phyloP scores from a whole-genome alignment of 2,797 vertebrate species.

The Takifugu rubripes region DNA sequence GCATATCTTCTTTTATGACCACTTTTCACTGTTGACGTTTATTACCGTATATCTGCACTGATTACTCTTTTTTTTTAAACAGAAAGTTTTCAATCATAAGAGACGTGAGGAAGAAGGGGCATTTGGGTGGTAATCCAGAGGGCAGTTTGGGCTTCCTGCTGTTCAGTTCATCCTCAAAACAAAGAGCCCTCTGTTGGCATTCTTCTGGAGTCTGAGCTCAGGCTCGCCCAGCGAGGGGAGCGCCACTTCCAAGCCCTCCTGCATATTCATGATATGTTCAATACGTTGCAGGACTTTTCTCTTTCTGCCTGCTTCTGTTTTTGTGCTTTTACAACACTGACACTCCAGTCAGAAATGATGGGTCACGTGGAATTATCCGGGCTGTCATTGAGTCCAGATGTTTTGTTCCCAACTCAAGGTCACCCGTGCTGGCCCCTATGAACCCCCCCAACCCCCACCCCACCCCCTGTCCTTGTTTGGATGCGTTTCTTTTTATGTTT shows the following conservation, averaged over 20 bases:
- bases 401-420: slow-evolving; percentile 37
- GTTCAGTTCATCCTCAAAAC: slow-evolving; percentile 66
- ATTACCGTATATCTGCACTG: neutral
- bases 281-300: neutral
- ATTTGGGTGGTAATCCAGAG: slow-evolving; percentile 28
- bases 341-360: slow-evolving; percentile 19
- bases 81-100: slow-evolving; percentile 3
- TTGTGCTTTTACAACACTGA: slow-evolving; percentile 8
- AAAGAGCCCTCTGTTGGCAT: slow-evolving; percentile 76
- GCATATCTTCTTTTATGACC: slow-evolving; percentile 34
- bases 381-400: slow-evolving; percentile 55
- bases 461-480: slow-evolving; percentile 20
- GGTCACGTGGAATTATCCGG: slow-evolving; percentile 39
- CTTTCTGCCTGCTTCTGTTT: slow-evolving; percentile 3
- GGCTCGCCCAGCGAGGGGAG: slow-evolving; percentile 45
- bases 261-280: slow-evolving; percentile 9
- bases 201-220: slow-evolving; percentile 70
- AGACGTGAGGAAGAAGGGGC: neutral
- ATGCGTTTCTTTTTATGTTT: slow-evolving; percentile 13
- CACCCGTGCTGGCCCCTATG: slow-evolving; percentile 14
- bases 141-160: slow-evolving; percentile 59
- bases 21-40: slow-evolving; percentile 2
- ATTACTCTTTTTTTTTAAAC: slow-evolving; percentile 26
- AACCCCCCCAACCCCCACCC: neutral
- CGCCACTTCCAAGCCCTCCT: slow-evolving; percentile 20